phyloP scores from a whole-genome alignment of 2,888 invertebrate species.

The Scrobipalpa costella region DNA sequence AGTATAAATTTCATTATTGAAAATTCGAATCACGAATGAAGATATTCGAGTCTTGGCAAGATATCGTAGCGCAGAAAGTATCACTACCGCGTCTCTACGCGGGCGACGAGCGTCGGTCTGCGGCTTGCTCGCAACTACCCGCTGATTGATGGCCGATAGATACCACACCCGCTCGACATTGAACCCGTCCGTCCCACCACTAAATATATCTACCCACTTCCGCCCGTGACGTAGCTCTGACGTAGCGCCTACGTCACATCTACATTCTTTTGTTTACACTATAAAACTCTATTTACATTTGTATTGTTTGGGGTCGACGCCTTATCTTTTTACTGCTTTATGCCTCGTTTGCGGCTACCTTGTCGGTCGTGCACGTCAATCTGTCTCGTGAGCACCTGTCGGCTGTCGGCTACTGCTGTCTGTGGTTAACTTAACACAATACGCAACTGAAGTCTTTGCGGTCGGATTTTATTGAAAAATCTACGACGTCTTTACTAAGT shows the following conservation, averaged over 20 bases:
- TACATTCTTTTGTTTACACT: slow-evolving; percentile 76
- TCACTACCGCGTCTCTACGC: neutral
- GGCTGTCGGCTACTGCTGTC: neutral
- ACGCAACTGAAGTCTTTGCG: neutral
- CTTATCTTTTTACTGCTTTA: slow-evolving; percentile 74
- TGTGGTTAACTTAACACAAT: neutral
- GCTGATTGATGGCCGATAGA: slow-evolving; percentile 79
- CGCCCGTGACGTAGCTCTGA: slow-evolving; percentile 73
- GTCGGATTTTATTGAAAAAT: slow-evolving; percentile 9
- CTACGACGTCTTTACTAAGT: neutral
- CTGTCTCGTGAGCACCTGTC: slow-evolving; percentile 14
- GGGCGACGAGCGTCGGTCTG: slow-evolving; percentile 4
- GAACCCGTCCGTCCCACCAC: slow-evolving; percentile 74
- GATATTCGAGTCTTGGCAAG: neutral
- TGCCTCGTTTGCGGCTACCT: slow-evolving; percentile 56
- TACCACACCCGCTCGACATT: slow-evolving; percentile 53
- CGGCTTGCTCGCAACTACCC: slow-evolving; percentile 31
- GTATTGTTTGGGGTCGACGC: slow-evolving; percentile 73
- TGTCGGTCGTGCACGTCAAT: slow-evolving; percentile 9
- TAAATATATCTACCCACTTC: slow-evolving; percentile 76
- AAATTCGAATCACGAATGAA: too few relatives aligned
- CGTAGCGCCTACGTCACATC: slow-evolving; percentile 67
- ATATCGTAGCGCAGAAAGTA: neutral
- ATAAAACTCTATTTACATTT: slow-evolving; percentile 75
- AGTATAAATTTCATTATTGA: too few relatives aligned